phyloP scores from a whole-genome alignment of 2,888 invertebrate genomes.

The Eumacrocentrus americanus region DNA sequence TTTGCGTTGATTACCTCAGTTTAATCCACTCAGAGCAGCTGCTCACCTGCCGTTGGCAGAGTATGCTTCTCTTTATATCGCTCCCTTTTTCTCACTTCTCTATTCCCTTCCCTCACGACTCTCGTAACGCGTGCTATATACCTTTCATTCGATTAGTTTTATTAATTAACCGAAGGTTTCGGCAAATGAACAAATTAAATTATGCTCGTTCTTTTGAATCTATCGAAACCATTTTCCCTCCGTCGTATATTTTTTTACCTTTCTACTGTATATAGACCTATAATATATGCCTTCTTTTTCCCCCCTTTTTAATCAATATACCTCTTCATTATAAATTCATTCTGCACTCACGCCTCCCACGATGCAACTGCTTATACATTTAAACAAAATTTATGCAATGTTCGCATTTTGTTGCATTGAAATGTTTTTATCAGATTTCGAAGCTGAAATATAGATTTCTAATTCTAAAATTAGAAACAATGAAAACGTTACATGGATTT shows the following conservation, averaged over 20 bases:
- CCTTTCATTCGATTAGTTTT: slow-evolving; percentile 53
- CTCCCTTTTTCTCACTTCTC: slow-evolving; percentile 29
- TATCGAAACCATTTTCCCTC: too few species aligned
- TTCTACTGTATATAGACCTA: too few species aligned
- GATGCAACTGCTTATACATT: too few species aligned
- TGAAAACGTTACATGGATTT: too few species aligned
- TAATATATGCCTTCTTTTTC: slow-evolving; percentile 13
- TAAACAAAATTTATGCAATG: too few species aligned
- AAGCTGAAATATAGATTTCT: too few species aligned
- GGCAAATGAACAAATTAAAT: slow-evolving; percentile 51
- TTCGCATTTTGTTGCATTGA: too few species aligned
- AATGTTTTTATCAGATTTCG: too few species aligned
- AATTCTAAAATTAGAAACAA: too few species aligned
- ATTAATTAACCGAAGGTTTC: slow-evolving; percentile 50
- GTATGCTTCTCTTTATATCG: slow-evolving; percentile 32
- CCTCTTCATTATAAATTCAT: slow-evolving; percentile 18
- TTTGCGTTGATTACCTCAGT: slow-evolving; percentile 56
- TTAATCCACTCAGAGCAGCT: slow-evolving; percentile 55
- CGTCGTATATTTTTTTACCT: too few species aligned
- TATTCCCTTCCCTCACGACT: slow-evolving; percentile 23
- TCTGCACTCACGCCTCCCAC: background rate
- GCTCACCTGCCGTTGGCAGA: slow-evolving; percentile 51
- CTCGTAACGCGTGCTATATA: slow-evolving; percentile 12
- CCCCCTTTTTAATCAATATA: slow-evolving; percentile 5
- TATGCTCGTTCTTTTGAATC: slow-evolving; percentile 40